Percentiles rank a stretch among this genome's conserved stretches.
phyloP scores from a whole-genome alignment of 2,888 invertebrate genomes.

The Nasonovia ribisnigri region DNA sequence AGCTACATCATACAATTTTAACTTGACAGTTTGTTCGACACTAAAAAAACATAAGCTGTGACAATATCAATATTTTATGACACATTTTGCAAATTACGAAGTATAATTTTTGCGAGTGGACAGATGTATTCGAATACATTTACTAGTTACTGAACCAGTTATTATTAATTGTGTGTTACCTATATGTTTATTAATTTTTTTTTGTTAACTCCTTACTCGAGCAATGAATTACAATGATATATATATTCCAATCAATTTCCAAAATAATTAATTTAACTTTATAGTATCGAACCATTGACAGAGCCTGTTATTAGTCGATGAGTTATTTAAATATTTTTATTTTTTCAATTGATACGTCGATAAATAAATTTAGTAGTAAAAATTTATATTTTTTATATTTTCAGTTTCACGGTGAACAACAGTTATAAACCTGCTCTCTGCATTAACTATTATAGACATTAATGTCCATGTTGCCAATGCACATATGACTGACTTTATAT shows the following conservation, averaged over 20 bases:
- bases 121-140: neutral
- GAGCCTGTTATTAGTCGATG: neutral
- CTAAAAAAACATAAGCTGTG: neutral
- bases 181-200: too few species aligned
- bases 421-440: neutral
- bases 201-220: neutral
- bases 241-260: neutral
- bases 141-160: neutral
- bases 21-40: neutral
- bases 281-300: neutral
- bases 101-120: neutral
- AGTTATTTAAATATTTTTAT: neutral
- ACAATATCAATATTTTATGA: neutral
- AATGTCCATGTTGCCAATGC: neutral
- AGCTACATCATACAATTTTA: neutral
- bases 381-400: too few species aligned
- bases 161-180: neutral
- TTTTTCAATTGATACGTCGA: neutral
- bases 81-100: neutral
- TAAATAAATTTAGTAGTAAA: too few species aligned
- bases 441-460: neutral
- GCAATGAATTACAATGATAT: neutral
- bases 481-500: neutral
- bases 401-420: too few species aligned
- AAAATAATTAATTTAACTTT: neutral